phyloP scores from a whole-genome alignment of 1,140 invertebrate genomes.

The Homarus americanus region DNA sequence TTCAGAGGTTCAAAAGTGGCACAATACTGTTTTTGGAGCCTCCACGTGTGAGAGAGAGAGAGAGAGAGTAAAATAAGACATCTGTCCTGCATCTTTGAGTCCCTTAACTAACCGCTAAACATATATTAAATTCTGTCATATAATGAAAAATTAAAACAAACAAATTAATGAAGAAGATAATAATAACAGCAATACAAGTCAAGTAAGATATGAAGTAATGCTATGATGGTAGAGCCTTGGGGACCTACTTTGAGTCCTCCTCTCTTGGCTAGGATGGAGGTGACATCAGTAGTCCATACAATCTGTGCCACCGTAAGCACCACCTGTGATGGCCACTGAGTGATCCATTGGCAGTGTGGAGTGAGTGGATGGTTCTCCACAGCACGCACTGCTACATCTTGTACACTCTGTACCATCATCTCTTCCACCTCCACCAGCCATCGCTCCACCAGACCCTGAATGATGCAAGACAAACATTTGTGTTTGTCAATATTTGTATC shows the following conservation, averaged over 20 bases:
- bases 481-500: no score
- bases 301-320: slow-evolving; percentile 79
- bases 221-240: background rate
- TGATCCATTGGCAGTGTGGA: slow-evolving; percentile 78
- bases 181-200: background rate
- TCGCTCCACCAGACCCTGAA: slow-evolving; percentile 93
- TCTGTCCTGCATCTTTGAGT: no score
- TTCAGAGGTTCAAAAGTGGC: no score
- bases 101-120: no score
- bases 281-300: slow-evolving; percentile 80
- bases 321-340: slow-evolving; percentile 80
- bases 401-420: slow-evolving; percentile 91
- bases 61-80: no score
- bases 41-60: no score
- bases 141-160: no score
- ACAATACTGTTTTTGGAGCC: no score
- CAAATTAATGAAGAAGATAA: background rate
- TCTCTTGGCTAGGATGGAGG: slow-evolving; percentile 72
- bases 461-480: slow-evolving; percentile 6
- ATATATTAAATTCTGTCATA: no score
- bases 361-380: slow-evolving; percentile 79
- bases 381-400: slow-evolving; percentile 86
- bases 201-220: background rate
- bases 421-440: slow-evolving; percentile 94
- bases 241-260: slow-evolving; percentile 73